Conservation (phyloP, 2,888 invertebrate species). For the Scaptomyza reducta region DNA sequence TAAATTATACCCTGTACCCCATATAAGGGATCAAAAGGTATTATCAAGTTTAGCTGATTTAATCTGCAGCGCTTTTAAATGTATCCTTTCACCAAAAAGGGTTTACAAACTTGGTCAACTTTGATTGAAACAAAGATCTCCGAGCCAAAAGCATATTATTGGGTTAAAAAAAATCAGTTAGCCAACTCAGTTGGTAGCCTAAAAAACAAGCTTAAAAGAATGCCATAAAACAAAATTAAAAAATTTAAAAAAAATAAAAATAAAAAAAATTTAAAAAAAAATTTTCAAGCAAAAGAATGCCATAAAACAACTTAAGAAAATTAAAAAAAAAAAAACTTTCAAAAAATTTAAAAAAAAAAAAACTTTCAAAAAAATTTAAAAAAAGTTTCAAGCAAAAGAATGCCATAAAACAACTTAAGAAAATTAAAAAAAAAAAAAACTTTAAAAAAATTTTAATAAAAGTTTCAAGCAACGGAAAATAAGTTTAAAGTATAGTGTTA, state of each 20-base stretch:
- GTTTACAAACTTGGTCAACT: neutral
- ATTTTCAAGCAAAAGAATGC: neutral
- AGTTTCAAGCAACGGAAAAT: neutral
- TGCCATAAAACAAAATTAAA: too few species aligned
- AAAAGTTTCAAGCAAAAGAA: too few species aligned
- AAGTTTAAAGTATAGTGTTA: too few species aligned
- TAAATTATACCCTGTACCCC: slow-evolving; percentile 3
- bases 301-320: too few species aligned
- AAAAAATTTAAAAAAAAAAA: neutral
- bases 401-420: too few species aligned
- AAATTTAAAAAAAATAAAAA: too few species aligned
- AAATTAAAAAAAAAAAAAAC: too few species aligned
- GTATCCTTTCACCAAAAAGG: neutral
- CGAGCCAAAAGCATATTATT: neutral
- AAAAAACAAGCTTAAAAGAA: too few species aligned
- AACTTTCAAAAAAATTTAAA: too few species aligned
- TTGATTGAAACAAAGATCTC: neutral
- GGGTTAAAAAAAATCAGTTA: neutral
- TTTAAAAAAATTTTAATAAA: neutral
- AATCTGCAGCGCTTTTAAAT: neutral
- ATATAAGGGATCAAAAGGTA: slow-evolving; percentile 5
- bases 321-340: too few species aligned
- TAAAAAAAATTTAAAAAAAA: neutral
- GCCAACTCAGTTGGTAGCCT: too few species aligned
- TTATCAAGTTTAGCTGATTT: neutral